Percentiles rank a stretch among this genome's conserved stretches.
phyloP scores from a whole-genome alignment of 2,113 vertebrate species.

The Sander vitreus region DNA sequence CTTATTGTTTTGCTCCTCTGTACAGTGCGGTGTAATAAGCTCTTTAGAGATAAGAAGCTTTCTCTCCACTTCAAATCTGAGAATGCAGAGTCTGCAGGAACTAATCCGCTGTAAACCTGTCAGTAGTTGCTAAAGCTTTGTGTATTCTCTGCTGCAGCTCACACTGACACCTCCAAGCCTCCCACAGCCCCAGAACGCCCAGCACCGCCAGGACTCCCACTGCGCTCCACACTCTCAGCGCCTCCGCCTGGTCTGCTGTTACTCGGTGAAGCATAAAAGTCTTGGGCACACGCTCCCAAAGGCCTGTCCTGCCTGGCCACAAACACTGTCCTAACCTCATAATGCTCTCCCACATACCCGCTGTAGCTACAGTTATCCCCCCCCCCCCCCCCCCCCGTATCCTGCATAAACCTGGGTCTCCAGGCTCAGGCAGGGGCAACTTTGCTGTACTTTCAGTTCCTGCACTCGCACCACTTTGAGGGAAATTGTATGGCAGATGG shows the following conservation, averaged over 20 bases:
- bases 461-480: slow-evolving; percentile 4
- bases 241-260: slow-evolving; percentile 67
- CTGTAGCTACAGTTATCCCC: slow-evolving; percentile 20
- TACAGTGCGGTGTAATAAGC: slow-evolving; percentile 82
- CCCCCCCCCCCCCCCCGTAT: not conserved
- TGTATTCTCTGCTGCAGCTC: slow-evolving; percentile 71
- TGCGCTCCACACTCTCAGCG: slow-evolving; percentile 55
- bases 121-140: slow-evolving; percentile 79
- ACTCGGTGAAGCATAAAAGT: slow-evolving; percentile 54
- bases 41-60: slow-evolving; percentile 87
- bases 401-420: slow-evolving; percentile 8
- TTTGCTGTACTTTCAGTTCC: slow-evolving; percentile 33
- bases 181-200: slow-evolving; percentile 59
- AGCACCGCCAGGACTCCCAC: slow-evolving; percentile 64
- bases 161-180: slow-evolving; percentile 73
- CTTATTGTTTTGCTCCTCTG: slow-evolving; percentile 83
- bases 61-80: slow-evolving; percentile 84
- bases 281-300: slow-evolving; percentile 48
- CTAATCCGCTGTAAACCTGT: slow-evolving; percentile 86
- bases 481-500: slow-evolving; percentile 62
- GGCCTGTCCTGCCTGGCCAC: slow-evolving; percentile 52
- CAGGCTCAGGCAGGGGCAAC: slow-evolving; percentile 7
- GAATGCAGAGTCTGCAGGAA: slow-evolving; percentile 87
- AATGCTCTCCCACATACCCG: slow-evolving; percentile 58
- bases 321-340: slow-evolving; percentile 36